These are phyloP conservation scores for Papio anubis DNA, from an alignment of 2,113 vertebrate genomes.

Conservation along the genomic window DNA sequence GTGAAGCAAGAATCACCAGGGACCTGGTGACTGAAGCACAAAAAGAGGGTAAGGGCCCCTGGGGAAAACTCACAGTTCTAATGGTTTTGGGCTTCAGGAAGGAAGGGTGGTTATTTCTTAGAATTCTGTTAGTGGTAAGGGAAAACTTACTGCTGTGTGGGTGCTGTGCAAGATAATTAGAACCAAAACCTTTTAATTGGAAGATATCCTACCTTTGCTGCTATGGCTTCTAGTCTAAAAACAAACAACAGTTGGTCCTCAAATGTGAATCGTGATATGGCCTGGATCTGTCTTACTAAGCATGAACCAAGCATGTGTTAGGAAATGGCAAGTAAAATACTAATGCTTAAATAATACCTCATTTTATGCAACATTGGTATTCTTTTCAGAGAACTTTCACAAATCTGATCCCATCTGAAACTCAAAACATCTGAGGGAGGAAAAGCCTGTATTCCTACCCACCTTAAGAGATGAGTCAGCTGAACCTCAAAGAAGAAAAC, in stretches of 20 bases:
- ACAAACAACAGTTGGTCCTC: slow-evolving; percentile 72
- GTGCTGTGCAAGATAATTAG: slow-evolving; percentile 64
- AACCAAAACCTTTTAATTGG: slow-evolving; percentile 50
- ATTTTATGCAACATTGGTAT: not conserved
- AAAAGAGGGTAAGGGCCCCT: not conserved
- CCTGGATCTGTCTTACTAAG: slow-evolving; percentile 29
- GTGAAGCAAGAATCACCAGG: not conserved
- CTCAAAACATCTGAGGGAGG: not conserved
- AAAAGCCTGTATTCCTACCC: not conserved
- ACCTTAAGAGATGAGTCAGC: not conserved
- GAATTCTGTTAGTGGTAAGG: slow-evolving; percentile 11
- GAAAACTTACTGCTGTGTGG: slow-evolving; percentile 53
- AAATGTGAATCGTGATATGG: slow-evolving; percentile 51
- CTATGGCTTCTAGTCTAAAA: slow-evolving; percentile 24
- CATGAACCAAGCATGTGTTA: not conserved
- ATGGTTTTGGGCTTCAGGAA: not conserved
- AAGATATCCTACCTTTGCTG: slow-evolving; percentile 60
- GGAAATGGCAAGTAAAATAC: slow-evolving; percentile 34
- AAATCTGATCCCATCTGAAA: not conserved
- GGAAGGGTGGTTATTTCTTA: not conserved
- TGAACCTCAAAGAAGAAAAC: not conserved
- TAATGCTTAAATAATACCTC: not conserved
- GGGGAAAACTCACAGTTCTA: not conserved
- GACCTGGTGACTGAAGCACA: not conserved
- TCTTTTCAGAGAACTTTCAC: not conserved